Conservation (phyloP, 2,797 vertebrate species). For the Notamacropus eugenii region DNA sequence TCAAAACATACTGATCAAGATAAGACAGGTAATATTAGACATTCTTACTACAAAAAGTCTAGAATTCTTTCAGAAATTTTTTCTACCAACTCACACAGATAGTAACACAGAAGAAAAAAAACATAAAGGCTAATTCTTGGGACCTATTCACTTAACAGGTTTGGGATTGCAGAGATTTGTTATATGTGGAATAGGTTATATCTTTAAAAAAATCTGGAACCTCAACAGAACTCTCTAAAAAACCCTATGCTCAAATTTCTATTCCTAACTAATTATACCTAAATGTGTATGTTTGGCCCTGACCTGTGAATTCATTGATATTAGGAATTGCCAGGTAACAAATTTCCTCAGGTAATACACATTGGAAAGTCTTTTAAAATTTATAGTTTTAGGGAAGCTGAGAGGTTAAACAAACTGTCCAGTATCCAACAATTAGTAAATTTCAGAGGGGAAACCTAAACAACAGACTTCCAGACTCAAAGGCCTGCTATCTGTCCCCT, state of each 20-base stretch:
- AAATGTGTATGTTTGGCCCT: background rate
- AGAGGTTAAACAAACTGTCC: background rate
- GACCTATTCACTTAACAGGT: background rate
- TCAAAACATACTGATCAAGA: constrained; percentile 3
- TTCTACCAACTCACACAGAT: background rate
- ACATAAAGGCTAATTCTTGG: constrained; percentile 2
- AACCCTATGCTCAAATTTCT: background rate
- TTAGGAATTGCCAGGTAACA: background rate
- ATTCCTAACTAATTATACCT: background rate
- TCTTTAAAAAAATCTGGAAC: background rate
- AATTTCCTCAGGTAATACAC: background rate
- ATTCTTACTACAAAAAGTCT: background rate
- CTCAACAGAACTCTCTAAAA: background rate
- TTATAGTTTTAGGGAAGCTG: background rate
- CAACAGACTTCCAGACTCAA: background rate
- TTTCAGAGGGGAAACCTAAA: background rate
- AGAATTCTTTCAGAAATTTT: constrained; percentile 1
- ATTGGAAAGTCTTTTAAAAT: background rate
- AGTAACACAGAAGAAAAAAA: background rate
- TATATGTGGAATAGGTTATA: background rate
- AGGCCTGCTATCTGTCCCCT: background rate
- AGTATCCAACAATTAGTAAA: background rate
- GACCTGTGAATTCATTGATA: background rate
- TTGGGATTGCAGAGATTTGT: background rate
- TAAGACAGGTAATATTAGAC: background rate